Evolutionary conservation across 2,113 vertebrate genomes (phyloP), one percentile per base, ranked within the genome.

Genomic region (Tylochromis polylepis): DNA sequence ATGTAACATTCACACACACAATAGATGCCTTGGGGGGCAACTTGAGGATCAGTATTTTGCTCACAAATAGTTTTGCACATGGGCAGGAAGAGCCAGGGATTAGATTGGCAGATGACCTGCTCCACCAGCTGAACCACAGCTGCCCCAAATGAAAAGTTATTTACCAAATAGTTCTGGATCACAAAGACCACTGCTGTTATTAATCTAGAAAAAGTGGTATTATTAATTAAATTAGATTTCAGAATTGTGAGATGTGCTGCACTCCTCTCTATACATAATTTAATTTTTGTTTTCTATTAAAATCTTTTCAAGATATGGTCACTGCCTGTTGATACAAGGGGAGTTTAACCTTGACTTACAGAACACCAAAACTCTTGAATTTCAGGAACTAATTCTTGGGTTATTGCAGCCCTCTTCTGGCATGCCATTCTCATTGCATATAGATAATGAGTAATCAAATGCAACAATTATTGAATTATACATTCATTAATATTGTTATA

Each of bases 401-500:
- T 34, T 51, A 85, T 72, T 93, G 77, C 72, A 81, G 85, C 93
- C 94, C 91, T 93, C 96, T 94, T 60, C 91, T 95, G 95, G 91
- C 81, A 3, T n/a, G 6, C 24, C 12, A 22, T 82, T 75, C 8
- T 11, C 46, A 92, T 70, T 89, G 79, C 88, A 92, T 57, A 72
- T 46, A 55, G 18, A 65, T 43, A 59, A 49, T 20, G 55, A 43
- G 38, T 59, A 51, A 31, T 77, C 43, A 77, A 29, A 51, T 27
- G 41, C 15, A 51, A 29, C 10, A 12, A 77, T 75, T 10, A 46
- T 18, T 29, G 27, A 75, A 51, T 75, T 75, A 51, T 20, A 46
- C 15, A 27, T n/a, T 10, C 2, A 22, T 5, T 56, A 22, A n/a
- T 49, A n/a, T 55, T 20, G 20, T 49, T 27, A 70, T 43, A 70